Conservation (phyloP, 2,113 vertebrate genomes). For the Pteronura brasiliensis region DNA sequence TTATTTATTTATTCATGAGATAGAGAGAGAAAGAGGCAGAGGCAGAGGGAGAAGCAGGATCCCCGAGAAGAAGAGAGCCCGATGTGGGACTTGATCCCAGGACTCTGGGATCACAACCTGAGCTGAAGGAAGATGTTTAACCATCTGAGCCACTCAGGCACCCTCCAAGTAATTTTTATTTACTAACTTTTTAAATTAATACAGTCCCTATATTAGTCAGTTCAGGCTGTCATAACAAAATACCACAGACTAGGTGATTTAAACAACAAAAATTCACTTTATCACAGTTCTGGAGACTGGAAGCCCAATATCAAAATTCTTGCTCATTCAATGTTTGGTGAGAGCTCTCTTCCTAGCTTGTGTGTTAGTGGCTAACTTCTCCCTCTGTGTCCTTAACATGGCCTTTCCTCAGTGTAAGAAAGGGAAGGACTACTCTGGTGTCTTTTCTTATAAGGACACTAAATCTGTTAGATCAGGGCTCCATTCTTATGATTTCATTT, state of each 20-base stretch:
- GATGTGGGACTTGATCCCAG: no score
- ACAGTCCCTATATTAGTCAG: neutral
- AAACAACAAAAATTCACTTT: neutral
- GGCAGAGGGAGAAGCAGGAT: no score
- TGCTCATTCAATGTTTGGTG: neutral
- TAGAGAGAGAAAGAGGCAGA: no score
- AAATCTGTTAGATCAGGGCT: neutral
- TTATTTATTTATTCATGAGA: no score
- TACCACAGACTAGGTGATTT: neutral
- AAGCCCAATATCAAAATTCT: neutral
- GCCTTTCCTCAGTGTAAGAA: neutral
- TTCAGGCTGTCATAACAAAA: neutral
- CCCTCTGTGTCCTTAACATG: neutral
- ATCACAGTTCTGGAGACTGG: neutral
- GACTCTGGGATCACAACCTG: no score
- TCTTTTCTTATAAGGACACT: neutral
- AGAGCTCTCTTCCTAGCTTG: neutral
- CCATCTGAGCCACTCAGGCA: no score
- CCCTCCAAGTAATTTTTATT: no score
- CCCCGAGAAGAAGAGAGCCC: no score
- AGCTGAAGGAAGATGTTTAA: no score
- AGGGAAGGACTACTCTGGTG: neutral
- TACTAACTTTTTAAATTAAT: neutral
- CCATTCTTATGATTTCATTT: neutral
- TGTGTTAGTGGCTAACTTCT: no score